Conservation (phyloP, 2,113 vertebrate genomes). For the Promerops cafer region DNA sequence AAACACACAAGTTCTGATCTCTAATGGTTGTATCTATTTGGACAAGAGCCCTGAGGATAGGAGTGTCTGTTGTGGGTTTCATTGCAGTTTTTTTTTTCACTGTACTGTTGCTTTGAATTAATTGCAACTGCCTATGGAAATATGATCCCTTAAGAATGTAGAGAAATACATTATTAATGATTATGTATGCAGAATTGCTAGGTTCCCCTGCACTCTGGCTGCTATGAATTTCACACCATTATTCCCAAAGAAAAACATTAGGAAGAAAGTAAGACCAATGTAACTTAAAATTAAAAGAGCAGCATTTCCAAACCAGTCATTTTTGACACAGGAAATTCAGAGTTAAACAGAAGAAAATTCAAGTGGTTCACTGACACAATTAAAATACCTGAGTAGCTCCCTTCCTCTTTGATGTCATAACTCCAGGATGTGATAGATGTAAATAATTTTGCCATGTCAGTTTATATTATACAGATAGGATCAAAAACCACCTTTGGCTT, state of each 20-base stretch:
- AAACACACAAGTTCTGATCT: background rate
- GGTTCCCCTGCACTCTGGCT: background rate
- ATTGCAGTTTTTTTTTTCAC: rapidly evolving
- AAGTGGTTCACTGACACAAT: background rate
- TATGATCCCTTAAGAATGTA: background rate
- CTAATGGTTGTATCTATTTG: background rate
- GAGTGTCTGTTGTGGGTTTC: background rate
- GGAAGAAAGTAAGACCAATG: background rate
- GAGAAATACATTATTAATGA: constrained; percentile 19
- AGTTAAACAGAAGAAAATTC: background rate
- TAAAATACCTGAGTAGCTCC: background rate
- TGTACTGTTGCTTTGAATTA: background rate
- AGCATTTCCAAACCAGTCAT: background rate
- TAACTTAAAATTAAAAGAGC: background rate
- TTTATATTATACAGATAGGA: background rate
- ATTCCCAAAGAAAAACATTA: background rate
- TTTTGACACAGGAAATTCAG: background rate
- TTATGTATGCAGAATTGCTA: background rate
- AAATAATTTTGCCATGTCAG: background rate
- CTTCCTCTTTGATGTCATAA: background rate
- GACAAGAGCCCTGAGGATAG: background rate
- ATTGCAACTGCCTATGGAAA: background rate
- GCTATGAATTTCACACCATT: background rate
- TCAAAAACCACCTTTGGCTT: background rate
- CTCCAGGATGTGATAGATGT: background rate